Base-by-base conservation (phyloP, 2,797 vertebrate species). In the Peromyscus attwateri region DNA sequence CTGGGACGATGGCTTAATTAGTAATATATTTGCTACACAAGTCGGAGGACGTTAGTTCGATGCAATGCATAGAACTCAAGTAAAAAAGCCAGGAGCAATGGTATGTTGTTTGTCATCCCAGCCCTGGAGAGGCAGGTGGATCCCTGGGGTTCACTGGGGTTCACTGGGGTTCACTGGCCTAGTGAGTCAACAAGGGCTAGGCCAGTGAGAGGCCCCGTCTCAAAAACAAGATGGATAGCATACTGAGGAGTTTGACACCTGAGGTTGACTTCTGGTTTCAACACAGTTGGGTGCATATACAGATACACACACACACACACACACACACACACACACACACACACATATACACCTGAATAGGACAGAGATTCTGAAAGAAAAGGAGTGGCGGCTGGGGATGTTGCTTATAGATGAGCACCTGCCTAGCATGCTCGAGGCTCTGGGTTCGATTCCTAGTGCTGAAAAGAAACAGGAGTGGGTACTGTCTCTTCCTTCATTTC, bases 351-450 rank as follows among this genome's bases (percentile, higher is more conserved):
- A 29, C 49, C 52, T 80, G 77, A 57, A 91, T 91, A 90, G 34
- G 73, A 52, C 23, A 87, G 92, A 89, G 81, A 49, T 87, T 90
- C 25, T 13, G 87, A 87, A 89, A 76, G 43, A 21, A 66, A 71
- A 90, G 62, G 31, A 10, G 5, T 17, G 1, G 1, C 1, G 8
- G 23, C 46, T 68, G 21, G 34, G 43, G 29, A 29, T 71, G 8
- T 55, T 52, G 31, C 21, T 37, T 8, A 1, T 40, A 4, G 82
- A 5, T 34, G 17, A 52, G 31, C 64, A 43, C 68, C 31, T 46
- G 40, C 29, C 55, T 60, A 57, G 68, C 52, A 4, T 73, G 52
- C 25, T 71, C 16, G 43, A 4, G 68, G 25, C 52, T 10, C 87
- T 46, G 37, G 27, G 37, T 23, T 43, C 23, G 37, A 46, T 25